Evolutionary conservation across 2,113 vertebrate species (phyloP).

Genomic region (Gymnogyps californianus): DNA sequence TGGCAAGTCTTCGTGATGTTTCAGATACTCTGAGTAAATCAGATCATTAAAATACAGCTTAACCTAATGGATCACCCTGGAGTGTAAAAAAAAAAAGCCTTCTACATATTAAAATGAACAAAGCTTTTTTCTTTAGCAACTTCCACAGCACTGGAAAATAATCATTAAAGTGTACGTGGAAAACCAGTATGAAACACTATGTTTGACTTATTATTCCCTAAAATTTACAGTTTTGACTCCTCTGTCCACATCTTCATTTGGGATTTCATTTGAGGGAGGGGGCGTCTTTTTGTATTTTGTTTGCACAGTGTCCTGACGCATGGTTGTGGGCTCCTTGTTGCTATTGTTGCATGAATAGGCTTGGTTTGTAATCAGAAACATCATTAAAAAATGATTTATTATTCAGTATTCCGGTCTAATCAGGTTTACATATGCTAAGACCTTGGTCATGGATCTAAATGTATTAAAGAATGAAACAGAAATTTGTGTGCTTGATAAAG

Average conservation of each 20-base stretch:
- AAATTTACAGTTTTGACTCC: not conserved
- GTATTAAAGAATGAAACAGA: not conserved
- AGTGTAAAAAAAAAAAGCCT: not conserved
- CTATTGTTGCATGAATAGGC: not conserved
- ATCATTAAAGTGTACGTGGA: not conserved
- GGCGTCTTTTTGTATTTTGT: not conserved
- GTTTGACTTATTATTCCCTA: not conserved
- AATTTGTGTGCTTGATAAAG: not conserved
- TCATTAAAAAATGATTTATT: not conserved
- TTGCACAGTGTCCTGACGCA: not conserved
- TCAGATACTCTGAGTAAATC: not conserved
- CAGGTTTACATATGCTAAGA: not conserved
- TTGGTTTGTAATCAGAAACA: not conserved
- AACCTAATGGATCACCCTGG: not conserved
- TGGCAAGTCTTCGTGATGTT: not conserved
- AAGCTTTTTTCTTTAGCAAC: not conserved
- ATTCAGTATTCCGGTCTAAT: not conserved
- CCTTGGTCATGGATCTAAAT: not conserved
- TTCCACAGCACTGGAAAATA: not conserved
- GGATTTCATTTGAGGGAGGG: not conserved
- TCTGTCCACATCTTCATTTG: not conserved
- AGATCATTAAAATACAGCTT: slow-evolving; percentile 21
- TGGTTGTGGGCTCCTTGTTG: not conserved
- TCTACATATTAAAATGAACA: not conserved
- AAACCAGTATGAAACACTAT: not conserved